A percentile compares a stretch with the other conserved stretches of the same genome.
Conservation (phyloP, 1,140 invertebrate species). For the Panulirus ornatus region DNA sequence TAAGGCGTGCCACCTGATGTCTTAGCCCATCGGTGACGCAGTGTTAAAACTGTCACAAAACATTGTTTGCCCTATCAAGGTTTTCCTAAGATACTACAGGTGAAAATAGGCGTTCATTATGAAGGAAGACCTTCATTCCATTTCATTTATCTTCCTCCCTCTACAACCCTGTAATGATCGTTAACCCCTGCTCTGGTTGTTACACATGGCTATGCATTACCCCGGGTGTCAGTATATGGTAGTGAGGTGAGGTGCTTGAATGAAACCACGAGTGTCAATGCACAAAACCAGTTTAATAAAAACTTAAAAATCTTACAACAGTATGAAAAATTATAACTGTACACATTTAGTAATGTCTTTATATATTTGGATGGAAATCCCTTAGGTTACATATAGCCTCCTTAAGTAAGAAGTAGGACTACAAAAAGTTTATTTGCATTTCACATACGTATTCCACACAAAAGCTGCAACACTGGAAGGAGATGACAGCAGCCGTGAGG, state of each 20-base stretch:
- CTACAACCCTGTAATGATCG: no score
- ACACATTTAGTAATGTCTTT: slow-evolving; percentile 63
- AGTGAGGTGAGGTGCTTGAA: neutral
- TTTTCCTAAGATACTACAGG: no score
- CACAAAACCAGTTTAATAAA: slow-evolving; percentile 67
- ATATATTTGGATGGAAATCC: slow-evolving; percentile 62
- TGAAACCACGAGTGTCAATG: slow-evolving; percentile 31
- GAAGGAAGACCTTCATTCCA: no score
- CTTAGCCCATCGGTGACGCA: no score
- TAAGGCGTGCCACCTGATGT: no score
- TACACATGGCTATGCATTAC: no score
- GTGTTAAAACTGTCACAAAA: no score
- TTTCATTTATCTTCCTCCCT: no score
- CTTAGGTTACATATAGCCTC: slow-evolving; percentile 38
- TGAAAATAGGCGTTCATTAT: no score
- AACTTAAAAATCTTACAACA: slow-evolving; percentile 61
- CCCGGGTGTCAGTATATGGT: no score
- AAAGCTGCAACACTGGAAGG: slow-evolving; percentile 10
- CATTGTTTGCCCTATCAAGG: no score
- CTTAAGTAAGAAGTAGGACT: slow-evolving; percentile 47
- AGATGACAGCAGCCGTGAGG: neutral
- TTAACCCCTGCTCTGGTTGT: no score
- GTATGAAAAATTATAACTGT: slow-evolving; percentile 60
- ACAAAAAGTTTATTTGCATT: slow-evolving; percentile 63
- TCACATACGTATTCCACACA: slow-evolving; percentile 22